phyloP scores from a whole-genome alignment of 1,140 invertebrate genomes.

The Trichonephila inaurata region DNA sequence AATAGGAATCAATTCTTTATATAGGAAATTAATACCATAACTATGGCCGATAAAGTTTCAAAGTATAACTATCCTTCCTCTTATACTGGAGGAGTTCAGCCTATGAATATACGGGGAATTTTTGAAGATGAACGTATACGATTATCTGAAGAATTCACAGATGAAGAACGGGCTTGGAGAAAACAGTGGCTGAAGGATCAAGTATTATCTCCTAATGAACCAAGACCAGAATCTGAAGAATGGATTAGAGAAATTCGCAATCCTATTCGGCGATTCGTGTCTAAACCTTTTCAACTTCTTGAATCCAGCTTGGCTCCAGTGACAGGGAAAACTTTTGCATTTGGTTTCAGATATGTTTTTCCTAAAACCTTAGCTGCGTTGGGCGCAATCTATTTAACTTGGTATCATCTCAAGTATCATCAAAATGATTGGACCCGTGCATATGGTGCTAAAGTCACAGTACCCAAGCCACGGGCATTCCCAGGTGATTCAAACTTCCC shows the following conservation, averaged over 20 bases:
- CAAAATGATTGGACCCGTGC: constrained; percentile 88
- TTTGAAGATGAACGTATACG: constrained; percentile 88
- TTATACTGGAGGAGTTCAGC: constrained; percentile 80
- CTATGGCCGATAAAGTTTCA: constrained; percentile 42
- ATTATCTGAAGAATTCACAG: constrained; percentile 87
- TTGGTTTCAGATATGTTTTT: constrained; percentile 83
- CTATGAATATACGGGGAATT: constrained; percentile 88
- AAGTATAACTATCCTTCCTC: constrained; percentile 69
- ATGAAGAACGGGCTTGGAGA: constrained; percentile 90
- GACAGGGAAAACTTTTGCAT: constrained; percentile 83
- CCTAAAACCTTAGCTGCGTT: constrained; percentile 84
- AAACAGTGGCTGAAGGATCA: constrained; percentile 92
- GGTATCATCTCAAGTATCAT: constrained; percentile 91
- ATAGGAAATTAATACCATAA: not conserved
- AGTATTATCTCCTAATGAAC: constrained; percentile 87
- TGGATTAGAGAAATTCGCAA: constrained; percentile 87
- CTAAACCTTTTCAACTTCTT: constrained; percentile 86
- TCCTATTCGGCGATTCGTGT: constrained; percentile 88
- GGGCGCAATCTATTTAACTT: constrained; percentile 82
- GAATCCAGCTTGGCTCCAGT: constrained; percentile 82
- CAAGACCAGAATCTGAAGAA: constrained; percentile 84
- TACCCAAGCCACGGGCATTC: constrained; percentile 83
- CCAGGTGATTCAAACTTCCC: constrained; percentile 87
- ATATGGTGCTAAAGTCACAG: constrained; percentile 84
- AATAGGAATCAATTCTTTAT: not conserved